Percentiles rank a stretch among this genome's conserved stretches.
phyloP scores from a whole-genome alignment of 2,888 invertebrate genomes.

The Erebia ligea region DNA sequence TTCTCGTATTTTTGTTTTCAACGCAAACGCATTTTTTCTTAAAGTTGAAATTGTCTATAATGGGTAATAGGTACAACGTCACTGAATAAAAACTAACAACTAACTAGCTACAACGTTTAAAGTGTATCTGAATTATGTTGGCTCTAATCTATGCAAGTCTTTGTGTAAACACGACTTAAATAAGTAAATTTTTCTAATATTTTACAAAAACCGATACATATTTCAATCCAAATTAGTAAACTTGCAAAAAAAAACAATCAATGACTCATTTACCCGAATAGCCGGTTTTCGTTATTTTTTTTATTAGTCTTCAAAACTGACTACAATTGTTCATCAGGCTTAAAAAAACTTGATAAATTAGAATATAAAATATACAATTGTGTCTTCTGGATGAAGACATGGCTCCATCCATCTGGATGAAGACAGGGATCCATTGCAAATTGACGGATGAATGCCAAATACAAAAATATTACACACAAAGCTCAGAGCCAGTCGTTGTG shows the following conservation, averaged over 20 bases:
- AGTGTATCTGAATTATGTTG: too few relatives aligned
- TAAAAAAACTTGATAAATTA: too few relatives aligned
- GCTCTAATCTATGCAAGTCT: background rate
- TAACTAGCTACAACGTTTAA: background rate
- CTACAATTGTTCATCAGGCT: too few relatives aligned
- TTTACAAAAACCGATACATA: slow-evolving; percentile 7
- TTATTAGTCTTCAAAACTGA: too few relatives aligned
- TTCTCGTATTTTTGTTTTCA: slow-evolving; percentile 10
- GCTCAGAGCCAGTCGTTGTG: too few relatives aligned
- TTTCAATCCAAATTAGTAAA: slow-evolving; percentile 10
- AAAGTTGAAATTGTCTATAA: background rate
- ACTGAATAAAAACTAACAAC: background rate
- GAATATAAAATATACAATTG: too few relatives aligned
- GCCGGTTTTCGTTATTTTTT: slow-evolving; percentile 11
- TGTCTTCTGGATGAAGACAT: too few relatives aligned
- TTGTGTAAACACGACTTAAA: background rate
- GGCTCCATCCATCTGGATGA: too few relatives aligned
- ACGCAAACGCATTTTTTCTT: background rate
- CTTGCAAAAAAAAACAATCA: slow-evolving; percentile 9
- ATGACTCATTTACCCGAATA: slow-evolving; percentile 18
- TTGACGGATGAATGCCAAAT: too few relatives aligned
- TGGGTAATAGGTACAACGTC: background rate
- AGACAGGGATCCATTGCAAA: too few relatives aligned
- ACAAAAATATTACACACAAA: too few relatives aligned
- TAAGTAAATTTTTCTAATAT: background rate